phyloP scores from a whole-genome alignment of 2,797 vertebrate genomes.

The Lycodopsis pacificus region DNA sequence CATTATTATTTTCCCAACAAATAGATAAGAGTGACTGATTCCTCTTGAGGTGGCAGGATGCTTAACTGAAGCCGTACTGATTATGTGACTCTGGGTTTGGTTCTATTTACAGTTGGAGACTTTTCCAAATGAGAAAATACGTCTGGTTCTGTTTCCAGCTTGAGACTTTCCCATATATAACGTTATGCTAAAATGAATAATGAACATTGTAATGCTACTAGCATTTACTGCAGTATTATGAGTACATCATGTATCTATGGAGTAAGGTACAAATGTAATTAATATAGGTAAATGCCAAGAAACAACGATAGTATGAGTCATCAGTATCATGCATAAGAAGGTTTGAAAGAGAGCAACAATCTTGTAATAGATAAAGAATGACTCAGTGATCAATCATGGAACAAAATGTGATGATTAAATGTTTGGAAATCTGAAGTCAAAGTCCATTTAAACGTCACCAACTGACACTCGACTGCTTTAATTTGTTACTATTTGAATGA shows the following conservation, averaged over 20 bases:
- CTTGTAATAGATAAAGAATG: background rate
- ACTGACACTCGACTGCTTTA: background rate
- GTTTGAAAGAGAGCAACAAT: background rate
- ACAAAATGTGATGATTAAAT: background rate
- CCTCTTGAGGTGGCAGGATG: constrained; percentile 20
- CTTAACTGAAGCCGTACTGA: constrained; percentile 7
- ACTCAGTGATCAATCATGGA: background rate
- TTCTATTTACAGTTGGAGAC: background rate
- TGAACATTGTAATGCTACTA: background rate
- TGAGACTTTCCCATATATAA: background rate
- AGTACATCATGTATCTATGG: background rate
- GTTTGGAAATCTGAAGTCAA: background rate
- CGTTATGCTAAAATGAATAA: background rate
- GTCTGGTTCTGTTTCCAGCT: background rate
- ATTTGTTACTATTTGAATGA: background rate
- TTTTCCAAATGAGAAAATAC: background rate
- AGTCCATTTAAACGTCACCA: background rate
- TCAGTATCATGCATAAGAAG: background rate
- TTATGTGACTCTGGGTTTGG: constrained; percentile 1
- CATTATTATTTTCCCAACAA: background rate
- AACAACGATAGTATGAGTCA: background rate
- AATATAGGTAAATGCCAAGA: background rate
- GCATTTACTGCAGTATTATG: background rate
- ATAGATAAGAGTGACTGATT: constrained; percentile 29
- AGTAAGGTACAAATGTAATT: background rate